Evolutionary conservation across 2,888 invertebrate genomes (phyloP), one percentile per base, ranked within the genome.

Genomic region (Eretmocerus hayati): DNA sequence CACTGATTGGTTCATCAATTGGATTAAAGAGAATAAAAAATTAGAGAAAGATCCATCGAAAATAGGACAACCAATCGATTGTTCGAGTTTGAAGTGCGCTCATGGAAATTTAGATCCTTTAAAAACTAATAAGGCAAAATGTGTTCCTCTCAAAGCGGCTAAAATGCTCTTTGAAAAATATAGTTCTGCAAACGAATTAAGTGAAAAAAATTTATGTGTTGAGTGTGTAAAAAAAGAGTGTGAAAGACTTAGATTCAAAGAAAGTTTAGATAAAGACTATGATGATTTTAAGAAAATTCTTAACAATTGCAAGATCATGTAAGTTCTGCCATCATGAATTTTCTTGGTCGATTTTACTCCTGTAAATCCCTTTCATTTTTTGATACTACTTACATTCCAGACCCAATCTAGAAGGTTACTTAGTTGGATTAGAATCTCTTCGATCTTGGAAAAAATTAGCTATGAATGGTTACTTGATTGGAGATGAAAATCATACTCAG

Each of bases 381-480:
- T 57, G 30, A 8, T 8, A 9, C 30, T 9, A 30, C 30, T 15
- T 37, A 69, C 67, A 23, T 59, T 48, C 18, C 23, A 50, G 50
- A 5, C 26, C 45, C 26, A 26, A 5, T 20, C 60, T 71, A 57
- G 52, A 62, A 52, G 52, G 69, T 43, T 79, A 66, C 59, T 76
- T 78, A 72, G 72, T 80, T 18, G 79, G 79, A 5, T 77, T 77
- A 49, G 69, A 73, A 38, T 78, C 78, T 1, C 63, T 79, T n/a
- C 72, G 74, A 53, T 72, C 67, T 33, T 80, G 80, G 80, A 71
- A 73, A 47, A 68, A 71, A 40, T 61, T 77, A 31, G 77, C 74
- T 2, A 61, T 72, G 64, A 71, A 67, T 56, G 57, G 59, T 49
- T 62, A 64, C 39, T 61, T 58, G 16, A 64, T 65, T 20, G 51